phyloP scores from a whole-genome alignment of 2,888 invertebrate species.

The Synergus umbraculus region DNA sequence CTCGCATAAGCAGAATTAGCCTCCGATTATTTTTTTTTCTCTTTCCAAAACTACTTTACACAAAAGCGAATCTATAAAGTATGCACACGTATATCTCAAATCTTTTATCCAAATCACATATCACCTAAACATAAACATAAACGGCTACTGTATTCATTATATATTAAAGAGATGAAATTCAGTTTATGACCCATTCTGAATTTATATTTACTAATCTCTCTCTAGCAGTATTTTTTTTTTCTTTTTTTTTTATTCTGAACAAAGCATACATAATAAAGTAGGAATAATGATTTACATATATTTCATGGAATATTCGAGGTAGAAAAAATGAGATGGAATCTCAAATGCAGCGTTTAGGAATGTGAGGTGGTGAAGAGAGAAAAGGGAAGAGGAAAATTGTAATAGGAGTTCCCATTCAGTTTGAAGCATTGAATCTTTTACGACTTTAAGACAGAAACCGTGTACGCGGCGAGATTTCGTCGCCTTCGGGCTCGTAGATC shows the following conservation, averaged over 20 bases:
- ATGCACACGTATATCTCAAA: background rate
- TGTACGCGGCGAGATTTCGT: conserved; percentile 63
- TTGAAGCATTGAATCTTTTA: conserved; percentile 68
- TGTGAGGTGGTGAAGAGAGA: background rate
- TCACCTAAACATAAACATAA: conserved; percentile 33
- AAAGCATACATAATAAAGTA: background rate
- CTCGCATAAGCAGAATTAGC: conserved; percentile 32
- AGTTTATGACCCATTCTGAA: conserved; percentile 6
- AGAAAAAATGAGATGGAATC: background rate
- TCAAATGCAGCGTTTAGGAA: background rate
- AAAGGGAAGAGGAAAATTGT: conserved; percentile 41
- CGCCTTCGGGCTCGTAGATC: conserved; percentile 58
- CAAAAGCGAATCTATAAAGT: background rate
- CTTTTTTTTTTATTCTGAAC: background rate
- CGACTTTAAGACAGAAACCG: conserved; percentile 71
- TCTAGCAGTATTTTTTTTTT: background rate
- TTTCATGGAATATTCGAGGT: conserved; percentile 14
- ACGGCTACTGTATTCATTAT: conserved; percentile 19
- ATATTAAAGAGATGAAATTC: background rate
- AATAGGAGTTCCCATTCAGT: conserved; percentile 56
- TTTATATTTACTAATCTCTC: conserved; percentile 8
- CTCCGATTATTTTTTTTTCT: conserved; percentile 9
- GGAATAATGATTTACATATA: background rate
- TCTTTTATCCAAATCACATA: conserved; percentile 35
- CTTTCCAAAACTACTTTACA: background rate